Conservation (phyloP, 2,113 vertebrate genomes). For the Brachyistius frenatus region DNA sequence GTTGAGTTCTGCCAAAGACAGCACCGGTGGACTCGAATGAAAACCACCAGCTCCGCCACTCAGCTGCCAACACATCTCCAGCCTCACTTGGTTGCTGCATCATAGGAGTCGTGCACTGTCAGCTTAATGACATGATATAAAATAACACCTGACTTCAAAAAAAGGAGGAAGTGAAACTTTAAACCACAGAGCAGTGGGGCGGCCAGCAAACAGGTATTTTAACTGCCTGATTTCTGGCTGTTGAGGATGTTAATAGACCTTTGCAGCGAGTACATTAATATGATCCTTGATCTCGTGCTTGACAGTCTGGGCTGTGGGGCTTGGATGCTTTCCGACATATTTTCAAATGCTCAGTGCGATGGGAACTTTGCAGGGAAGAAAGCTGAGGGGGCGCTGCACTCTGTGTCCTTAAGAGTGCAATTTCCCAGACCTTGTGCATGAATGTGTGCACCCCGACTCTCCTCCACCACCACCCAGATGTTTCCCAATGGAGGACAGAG, state of each 20-base stretch:
- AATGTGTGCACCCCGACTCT: constrained; percentile 40
- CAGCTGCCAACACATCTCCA: constrained; percentile 26
- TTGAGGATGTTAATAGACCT: background rate
- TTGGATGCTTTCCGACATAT: constrained; percentile 14
- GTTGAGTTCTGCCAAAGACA: constrained; percentile 43
- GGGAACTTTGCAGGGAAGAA: constrained; percentile 51
- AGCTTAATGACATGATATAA: constrained; percentile 46
- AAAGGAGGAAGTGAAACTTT: constrained; percentile 23
- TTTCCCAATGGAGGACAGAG: constrained; percentile 75
- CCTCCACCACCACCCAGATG: constrained; percentile 76
- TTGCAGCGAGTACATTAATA: background rate
- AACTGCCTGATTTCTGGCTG: background rate
- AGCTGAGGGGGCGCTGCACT: constrained; percentile 49
- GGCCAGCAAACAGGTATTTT: background rate
- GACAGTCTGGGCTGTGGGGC: background rate
- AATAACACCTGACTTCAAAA: constrained; percentile 48
- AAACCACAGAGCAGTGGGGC: constrained; percentile 21
- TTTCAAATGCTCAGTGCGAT: constrained; percentile 25
- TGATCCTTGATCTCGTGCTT: too few relatives aligned
- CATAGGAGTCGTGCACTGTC: constrained; percentile 39
- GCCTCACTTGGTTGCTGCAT: constrained; percentile 22
- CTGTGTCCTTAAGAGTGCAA: constrained; percentile 57
- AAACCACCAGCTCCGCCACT: constrained; percentile 41
- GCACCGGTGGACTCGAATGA: constrained; percentile 71
- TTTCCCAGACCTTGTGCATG: constrained; percentile 67